These are phyloP conservation scores for Corythornis madagascariensis DNA, from an alignment of 2,113 vertebrate species.

Conservation along the genomic window DNA sequence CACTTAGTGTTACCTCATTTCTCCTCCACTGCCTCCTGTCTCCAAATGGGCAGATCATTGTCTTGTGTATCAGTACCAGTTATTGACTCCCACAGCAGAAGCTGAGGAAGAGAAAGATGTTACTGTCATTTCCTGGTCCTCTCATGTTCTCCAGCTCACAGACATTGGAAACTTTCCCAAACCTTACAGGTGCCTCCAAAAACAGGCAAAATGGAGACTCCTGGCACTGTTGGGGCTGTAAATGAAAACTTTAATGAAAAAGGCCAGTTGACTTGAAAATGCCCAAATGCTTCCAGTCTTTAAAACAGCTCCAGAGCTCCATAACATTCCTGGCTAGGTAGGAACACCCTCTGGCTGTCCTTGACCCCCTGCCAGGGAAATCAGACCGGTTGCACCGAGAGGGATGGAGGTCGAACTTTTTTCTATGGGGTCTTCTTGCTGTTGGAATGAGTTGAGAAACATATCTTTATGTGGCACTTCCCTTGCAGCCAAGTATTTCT, in stretches of 20 bases:
- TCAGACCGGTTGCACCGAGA: background rate
- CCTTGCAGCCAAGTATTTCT: conserved; percentile 38
- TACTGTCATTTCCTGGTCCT: conserved; percentile 57
- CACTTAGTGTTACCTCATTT: conserved; percentile 64
- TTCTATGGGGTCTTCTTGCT: conserved; percentile 36
- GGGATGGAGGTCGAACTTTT: background rate
- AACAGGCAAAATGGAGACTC: conserved; percentile 52
- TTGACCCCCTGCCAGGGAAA: background rate
- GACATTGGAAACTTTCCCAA: conserved; percentile 52
- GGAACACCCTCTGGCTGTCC: conserved; percentile 27
- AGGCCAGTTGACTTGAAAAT: conserved; percentile 65
- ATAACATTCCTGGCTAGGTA: conserved; percentile 60
- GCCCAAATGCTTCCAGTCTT: conserved; percentile 57
- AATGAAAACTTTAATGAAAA: conserved; percentile 39
- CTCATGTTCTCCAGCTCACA: conserved; percentile 65
- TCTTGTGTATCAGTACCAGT: conserved; percentile 58
- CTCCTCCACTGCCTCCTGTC: conserved; percentile 51
- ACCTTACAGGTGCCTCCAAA: conserved; percentile 63
- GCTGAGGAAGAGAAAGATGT: conserved; percentile 70
- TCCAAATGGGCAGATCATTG: conserved; percentile 38
- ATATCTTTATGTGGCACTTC: conserved; percentile 32
- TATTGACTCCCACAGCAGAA: conserved; percentile 71
- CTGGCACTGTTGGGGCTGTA: conserved; percentile 65
- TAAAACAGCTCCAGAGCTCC: conserved; percentile 60
- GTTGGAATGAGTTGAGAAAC: conserved; percentile 40